A percentile compares a stretch with the other conserved stretches of the same genome.
phyloP scores from a whole-genome alignment of 2,888 invertebrate genomes.

The Seira musarum region DNA sequence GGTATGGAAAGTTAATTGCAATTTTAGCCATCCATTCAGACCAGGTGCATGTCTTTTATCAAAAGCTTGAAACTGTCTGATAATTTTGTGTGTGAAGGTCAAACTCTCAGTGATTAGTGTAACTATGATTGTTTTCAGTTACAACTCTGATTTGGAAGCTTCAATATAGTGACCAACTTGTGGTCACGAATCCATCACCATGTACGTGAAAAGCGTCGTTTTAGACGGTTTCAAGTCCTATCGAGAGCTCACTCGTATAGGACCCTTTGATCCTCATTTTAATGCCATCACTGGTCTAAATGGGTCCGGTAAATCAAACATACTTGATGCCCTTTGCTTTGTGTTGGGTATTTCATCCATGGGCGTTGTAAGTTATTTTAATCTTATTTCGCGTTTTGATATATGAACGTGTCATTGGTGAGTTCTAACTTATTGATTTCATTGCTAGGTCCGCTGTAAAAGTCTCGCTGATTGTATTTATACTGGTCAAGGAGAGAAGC shows the following conservation, averaged over 20 bases:
- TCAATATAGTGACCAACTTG: background rate
- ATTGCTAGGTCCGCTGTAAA: constrained; percentile 92
- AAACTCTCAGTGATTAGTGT: too few species aligned
- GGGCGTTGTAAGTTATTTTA: constrained; percentile 80
- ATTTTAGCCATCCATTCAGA: too few species aligned
- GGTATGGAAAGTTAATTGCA: too few species aligned
- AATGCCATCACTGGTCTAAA: constrained; percentile 99
- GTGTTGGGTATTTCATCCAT: constrained; percentile 96
- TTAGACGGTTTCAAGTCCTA: constrained; percentile 99
- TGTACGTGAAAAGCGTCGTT: constrained; percentile 93
- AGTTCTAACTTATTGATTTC: too few species aligned
- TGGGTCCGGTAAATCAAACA: constrained; percentile 98
- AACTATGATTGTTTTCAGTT: background rate
- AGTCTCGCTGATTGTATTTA: constrained; percentile 97
- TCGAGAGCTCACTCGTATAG: constrained; percentile 91
- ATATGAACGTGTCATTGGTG: too few species aligned
- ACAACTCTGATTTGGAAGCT: background rate
- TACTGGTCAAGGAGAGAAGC: constrained; percentile 93
- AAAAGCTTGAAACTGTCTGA: too few species aligned
- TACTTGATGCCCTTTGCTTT: constrained; percentile 98
- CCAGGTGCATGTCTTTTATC: too few species aligned
- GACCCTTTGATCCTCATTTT: constrained; percentile 93
- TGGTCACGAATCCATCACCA: constrained; percentile 72
- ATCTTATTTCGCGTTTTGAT: background rate
- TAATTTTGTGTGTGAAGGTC: too few species aligned